Percentiles rank a stretch among this genome's conserved stretches.
These are phyloP conservation scores for Rhorus exstirpatorius DNA, from an alignment of 2,888 invertebrate species.

Conservation along the genomic window DNA sequence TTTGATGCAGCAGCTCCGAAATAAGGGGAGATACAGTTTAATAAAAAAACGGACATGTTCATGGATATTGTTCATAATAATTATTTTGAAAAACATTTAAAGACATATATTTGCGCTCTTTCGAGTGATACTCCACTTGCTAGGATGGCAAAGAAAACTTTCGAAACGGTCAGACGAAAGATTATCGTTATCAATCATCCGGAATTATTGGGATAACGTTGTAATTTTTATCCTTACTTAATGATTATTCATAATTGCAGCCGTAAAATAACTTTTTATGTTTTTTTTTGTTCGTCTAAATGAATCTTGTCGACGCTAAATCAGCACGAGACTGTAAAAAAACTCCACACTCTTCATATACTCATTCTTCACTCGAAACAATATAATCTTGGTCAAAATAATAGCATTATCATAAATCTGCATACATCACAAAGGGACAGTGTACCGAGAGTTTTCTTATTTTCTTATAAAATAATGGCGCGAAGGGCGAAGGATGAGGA, in stretches of 20 bases:
- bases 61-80: too few species aligned
- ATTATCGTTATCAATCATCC: not conserved
- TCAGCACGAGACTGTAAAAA: slow-evolving; percentile 20
- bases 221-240: too few species aligned
- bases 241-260: slow-evolving; percentile 15
- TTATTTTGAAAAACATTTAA: not conserved
- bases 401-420: slow-evolving; percentile 60
- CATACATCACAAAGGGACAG: slow-evolving; percentile 48
- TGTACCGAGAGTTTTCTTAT: slow-evolving; percentile 52
- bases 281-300: not conserved
- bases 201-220: not conserved
- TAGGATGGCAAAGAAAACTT: too few species aligned
- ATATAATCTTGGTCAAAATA: slow-evolving; percentile 51
- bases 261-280: not conserved
- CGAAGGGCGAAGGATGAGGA: slow-evolving; percentile 28
- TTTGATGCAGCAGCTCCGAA: too few species aligned
- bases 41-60: too few species aligned
- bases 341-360: too few species aligned
- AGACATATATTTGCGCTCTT: too few species aligned
- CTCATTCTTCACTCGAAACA: slow-evolving; percentile 30
- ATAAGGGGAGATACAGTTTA: too few species aligned
- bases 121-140: too few species aligned
- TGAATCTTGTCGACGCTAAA: not conserved
- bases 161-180: too few species aligned
- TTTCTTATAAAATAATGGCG: slow-evolving; percentile 63